A percentile compares a stretch with the other conserved stretches of the same genome.
These are phyloP conservation scores for Callosobruchus maculatus DNA, from an alignment of 2,888 invertebrate species.

Conservation along the genomic window DNA sequence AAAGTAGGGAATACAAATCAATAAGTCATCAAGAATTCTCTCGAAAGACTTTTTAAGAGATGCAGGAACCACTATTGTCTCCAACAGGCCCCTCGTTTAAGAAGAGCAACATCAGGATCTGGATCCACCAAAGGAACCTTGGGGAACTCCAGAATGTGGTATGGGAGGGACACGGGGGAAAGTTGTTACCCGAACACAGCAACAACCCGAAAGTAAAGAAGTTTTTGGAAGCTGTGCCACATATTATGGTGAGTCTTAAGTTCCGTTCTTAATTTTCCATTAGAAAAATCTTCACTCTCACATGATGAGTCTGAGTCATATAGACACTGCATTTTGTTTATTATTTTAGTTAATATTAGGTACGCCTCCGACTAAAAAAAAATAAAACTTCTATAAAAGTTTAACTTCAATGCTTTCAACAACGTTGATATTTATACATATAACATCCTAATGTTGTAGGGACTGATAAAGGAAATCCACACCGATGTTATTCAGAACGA, in stretches of 20 bases:
- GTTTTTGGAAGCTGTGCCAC: conserved; percentile 91
- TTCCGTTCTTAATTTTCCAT: background rate
- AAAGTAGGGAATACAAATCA: background rate
- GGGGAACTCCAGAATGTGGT: conserved; percentile 81
- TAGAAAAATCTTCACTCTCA: background rate
- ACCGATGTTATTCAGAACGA: conserved; percentile 74
- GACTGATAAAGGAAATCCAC: conserved; percentile 78
- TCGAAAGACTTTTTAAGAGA: background rate
- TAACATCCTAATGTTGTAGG: conserved; percentile 56
- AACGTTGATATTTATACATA: too few relatives aligned
- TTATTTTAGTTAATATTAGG: too few relatives aligned
- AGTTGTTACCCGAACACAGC: conserved; percentile 78
- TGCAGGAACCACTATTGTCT: background rate
- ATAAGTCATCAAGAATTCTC: background rate
- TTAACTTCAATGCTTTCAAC: too few relatives aligned
- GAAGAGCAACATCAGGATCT: conserved; percentile 84
- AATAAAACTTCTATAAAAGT: too few relatives aligned
- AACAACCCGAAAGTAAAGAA: conserved; percentile 77
- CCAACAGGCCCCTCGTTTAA: conserved; percentile 29
- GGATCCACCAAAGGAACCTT: conserved; percentile 92
- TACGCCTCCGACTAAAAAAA: too few relatives aligned
- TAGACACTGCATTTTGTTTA: too few relatives aligned
- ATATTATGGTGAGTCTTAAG: conserved; percentile 70
- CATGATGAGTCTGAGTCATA: background rate
- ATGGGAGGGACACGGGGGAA: conserved; percentile 86